A percentile compares a stretch with the other conserved stretches of the same genome.
These are phyloP conservation scores for Hydractinia symbiolongicarpus DNA, from an alignment of 30 jellyfish, hydroid and myxozoan genomes.

Conservation along the genomic window DNA sequence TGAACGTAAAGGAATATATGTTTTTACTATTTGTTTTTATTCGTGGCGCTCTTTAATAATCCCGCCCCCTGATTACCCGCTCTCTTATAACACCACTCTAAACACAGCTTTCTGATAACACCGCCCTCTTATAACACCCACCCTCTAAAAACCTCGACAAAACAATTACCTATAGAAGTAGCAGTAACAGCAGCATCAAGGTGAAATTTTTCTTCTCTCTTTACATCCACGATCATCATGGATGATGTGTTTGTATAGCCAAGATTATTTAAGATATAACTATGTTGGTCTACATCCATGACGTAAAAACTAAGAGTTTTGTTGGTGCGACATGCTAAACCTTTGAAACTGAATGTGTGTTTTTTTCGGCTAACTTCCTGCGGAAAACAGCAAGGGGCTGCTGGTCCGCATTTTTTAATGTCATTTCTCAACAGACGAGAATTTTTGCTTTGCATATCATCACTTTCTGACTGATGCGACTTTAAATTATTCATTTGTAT, in stretches of 20 bases:
- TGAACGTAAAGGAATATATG: too few relatives aligned
- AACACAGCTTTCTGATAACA: too few relatives aligned
- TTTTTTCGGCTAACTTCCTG: neutral
- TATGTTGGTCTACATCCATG: constrained; percentile 47
- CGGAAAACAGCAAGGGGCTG: constrained; percentile 36
- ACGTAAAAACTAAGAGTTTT: constrained; percentile 50
- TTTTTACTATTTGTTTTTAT: too few relatives aligned
- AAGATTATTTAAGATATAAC: constrained; percentile 31
- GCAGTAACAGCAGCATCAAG: neutral
- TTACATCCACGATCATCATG: constrained; percentile 13
- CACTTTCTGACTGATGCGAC: too few relatives aligned
- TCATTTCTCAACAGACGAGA: too few relatives aligned
- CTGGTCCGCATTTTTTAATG: constrained; percentile 17
- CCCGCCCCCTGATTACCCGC: too few relatives aligned
- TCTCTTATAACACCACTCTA: too few relatives aligned
- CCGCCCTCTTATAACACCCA: too few relatives aligned
- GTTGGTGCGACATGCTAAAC: constrained; percentile 75
- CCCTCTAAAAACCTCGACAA: too few relatives aligned
- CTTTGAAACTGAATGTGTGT: constrained; percentile 16
- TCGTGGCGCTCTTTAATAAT: too few relatives aligned
- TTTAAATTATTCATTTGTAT: too few relatives aligned
- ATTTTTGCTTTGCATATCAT: too few relatives aligned
- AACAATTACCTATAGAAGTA: neutral
- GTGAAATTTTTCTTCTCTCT: constrained; percentile 10
- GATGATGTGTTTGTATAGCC: constrained; percentile 21